Base-by-base conservation (phyloP, 2,888 invertebrate species). In the Caenorhabditis sp. region DNA sequence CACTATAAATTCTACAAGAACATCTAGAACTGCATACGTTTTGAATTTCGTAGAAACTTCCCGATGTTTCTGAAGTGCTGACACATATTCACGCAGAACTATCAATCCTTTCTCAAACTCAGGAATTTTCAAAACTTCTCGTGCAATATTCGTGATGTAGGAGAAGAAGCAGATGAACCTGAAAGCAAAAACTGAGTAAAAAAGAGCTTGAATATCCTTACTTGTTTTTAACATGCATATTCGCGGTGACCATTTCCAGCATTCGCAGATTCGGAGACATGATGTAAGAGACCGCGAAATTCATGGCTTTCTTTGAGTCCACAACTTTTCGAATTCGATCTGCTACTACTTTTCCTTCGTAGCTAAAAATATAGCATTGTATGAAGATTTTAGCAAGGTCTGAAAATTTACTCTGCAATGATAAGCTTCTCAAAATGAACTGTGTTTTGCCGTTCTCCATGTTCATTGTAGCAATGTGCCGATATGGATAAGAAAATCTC, bases 391-490 rank as follows among this genome's bases (percentile, higher is more conserved):
- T 2, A 0, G 7, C 16, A 44, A 2, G 47, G 22, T 10, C 12
- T 16, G 38, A 19, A 41, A 47, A 76, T 63, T 44, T 19, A 77
- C 77, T 77, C 77, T 47, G 69, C 70, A 6, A 70, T 16, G 14
- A 77, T 77, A 5, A 77, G 28, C 24, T 77, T 77, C 24, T 77
- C 77, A 47, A 77, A 77, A 63, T 77, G 77, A 6, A 77, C 70
- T 6, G 61, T 35, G 28, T 70, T 77, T 24, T 61, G 68, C 2
- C 77, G 59, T 44, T 77, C 69, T 7, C 63, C 63, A 6, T 44
- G 22, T 10, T 3, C 7, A 0, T 51, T 49, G 26, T 68, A 63
- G 14, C 14, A 70, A 44, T 77, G 77, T 8, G 47, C 61, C 7
- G 69, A 70, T 54, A 77, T 77, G 12, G 69, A 24, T n/a, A 77